A percentile compares a stretch with the other conserved stretches of the same genome.
Evolutionary conservation across 2,113 vertebrate genomes (phyloP).

Genomic region (Periophthalmus modestus): DNA sequence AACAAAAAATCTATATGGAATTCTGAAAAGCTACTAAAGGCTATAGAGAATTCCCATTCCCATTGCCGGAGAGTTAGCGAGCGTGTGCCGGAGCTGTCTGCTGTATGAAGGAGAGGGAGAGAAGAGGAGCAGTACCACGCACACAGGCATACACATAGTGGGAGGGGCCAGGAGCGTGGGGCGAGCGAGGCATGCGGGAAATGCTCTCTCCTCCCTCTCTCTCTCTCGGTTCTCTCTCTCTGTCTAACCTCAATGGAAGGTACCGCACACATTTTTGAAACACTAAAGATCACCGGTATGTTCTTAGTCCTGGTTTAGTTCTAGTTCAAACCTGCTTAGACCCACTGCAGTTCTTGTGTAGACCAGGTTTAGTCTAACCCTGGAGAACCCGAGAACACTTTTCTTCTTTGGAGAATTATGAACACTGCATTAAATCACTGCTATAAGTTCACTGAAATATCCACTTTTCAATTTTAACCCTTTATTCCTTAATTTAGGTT

Average conservation of each 20-base stretch:
- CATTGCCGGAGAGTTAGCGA: background rate
- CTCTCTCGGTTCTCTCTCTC: background rate
- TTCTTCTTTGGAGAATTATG: no score
- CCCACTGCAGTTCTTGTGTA: no score
- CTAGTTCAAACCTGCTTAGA: no score
- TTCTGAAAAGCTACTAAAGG: background rate
- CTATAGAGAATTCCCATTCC: background rate
- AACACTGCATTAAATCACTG: no score
- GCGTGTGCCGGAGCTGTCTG: background rate
- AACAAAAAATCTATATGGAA: background rate
- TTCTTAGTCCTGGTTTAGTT: no score
- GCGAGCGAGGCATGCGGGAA: constrained; percentile 6
- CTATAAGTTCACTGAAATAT: no score
- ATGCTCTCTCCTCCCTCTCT: background rate
- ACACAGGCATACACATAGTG: background rate
- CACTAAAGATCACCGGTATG: no score
- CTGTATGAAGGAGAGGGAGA: background rate
- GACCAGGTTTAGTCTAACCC: no score
- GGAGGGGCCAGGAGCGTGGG: background rate
- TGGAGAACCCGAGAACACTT: no score
- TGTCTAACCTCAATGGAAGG: background rate
- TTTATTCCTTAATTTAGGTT: no score
- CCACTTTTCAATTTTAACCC: no score
- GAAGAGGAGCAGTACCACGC: background rate
- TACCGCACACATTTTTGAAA: background rate